Conservation (phyloP, 2,888 invertebrate species). For the Thera obeliscata region DNA sequence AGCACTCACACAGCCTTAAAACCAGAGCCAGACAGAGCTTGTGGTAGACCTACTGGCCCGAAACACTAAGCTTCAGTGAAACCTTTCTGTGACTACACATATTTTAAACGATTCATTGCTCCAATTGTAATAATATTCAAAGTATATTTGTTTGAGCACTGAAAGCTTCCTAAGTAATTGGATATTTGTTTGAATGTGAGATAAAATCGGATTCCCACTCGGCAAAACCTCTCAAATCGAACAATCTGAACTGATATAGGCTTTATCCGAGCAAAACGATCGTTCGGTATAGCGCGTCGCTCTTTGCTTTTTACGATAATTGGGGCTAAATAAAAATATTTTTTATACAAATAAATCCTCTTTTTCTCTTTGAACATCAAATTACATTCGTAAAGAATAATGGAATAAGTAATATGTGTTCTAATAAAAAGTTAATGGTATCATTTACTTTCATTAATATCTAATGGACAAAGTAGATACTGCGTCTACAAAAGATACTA, state of each 20-base stretch:
- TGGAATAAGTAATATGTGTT: background rate
- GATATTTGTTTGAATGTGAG: slow-evolving; percentile 65
- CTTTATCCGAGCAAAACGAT: slow-evolving; percentile 41
- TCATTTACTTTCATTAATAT: slow-evolving; percentile 10
- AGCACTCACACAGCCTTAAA: too few relatives aligned
- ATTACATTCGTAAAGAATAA: background rate
- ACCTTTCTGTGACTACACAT: slow-evolving; percentile 13
- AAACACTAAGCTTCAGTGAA: background rate
- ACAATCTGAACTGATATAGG: slow-evolving; percentile 41
- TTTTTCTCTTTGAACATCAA: slow-evolving; percentile 7
- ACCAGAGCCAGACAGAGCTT: too few relatives aligned
- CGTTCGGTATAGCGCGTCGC: slow-evolving; percentile 40
- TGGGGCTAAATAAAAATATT: slow-evolving; percentile 37
- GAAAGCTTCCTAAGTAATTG: slow-evolving; percentile 67
- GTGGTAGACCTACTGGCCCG: too few relatives aligned
- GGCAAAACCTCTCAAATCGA: slow-evolving; percentile 57
- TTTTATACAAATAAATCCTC: slow-evolving; percentile 14
- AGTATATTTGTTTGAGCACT: slow-evolving; percentile 44
- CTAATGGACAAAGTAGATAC: background rate
- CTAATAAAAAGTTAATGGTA: slow-evolving; percentile 10
- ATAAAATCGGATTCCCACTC: slow-evolving; percentile 62
- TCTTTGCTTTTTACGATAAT: slow-evolving; percentile 46
- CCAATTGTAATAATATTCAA: slow-evolving; percentile 52
- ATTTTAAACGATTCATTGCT: slow-evolving; percentile 39
- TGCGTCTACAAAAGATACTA: slow-evolving; percentile 12